Evolutionary conservation across 1,140 invertebrate genomes (phyloP).

Genomic region (Chrysomallon squamiferum): DNA sequence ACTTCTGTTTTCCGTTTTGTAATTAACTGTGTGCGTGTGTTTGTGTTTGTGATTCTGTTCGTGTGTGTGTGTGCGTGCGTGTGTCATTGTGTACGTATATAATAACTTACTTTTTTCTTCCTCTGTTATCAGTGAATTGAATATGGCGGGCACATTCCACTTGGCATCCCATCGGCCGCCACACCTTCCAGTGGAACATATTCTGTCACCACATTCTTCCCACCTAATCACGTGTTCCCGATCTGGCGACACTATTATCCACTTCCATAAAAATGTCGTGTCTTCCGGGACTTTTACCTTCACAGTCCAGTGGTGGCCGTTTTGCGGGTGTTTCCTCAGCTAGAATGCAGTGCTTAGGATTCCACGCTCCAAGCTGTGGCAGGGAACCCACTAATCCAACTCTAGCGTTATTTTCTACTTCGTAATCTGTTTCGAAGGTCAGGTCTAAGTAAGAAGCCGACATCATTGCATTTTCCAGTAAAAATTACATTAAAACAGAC

Average conservation of each 20-base stretch:
- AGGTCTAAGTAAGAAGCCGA: neutral
- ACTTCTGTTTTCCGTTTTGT: too few species aligned
- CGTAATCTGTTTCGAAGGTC: conserved; percentile 3
- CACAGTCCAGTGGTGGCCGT: neutral
- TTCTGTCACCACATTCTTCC: neutral
- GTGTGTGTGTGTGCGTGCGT: too few species aligned
- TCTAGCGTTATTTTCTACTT: neutral
- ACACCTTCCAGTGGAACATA: neutral
- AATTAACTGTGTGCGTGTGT: too few species aligned
- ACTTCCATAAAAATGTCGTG: conserved; percentile 1
- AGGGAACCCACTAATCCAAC: neutral
- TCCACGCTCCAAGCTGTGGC: neutral
- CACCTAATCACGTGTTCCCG: neutral
- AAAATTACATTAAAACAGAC: too few species aligned
- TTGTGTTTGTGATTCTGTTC: too few species aligned
- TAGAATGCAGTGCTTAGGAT: neutral
- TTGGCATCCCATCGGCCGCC: neutral
- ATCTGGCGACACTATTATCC: neutral
- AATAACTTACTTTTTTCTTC: neutral
- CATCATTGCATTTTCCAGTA: too few species aligned
- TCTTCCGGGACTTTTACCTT: neutral
- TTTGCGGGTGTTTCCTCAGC: neutral
- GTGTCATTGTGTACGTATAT: neutral
- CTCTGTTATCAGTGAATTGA: neutral
- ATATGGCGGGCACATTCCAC: neutral